These are phyloP conservation scores for Capra hircus DNA, from an alignment of 2,113 vertebrate species.

Conservation along the genomic window DNA sequence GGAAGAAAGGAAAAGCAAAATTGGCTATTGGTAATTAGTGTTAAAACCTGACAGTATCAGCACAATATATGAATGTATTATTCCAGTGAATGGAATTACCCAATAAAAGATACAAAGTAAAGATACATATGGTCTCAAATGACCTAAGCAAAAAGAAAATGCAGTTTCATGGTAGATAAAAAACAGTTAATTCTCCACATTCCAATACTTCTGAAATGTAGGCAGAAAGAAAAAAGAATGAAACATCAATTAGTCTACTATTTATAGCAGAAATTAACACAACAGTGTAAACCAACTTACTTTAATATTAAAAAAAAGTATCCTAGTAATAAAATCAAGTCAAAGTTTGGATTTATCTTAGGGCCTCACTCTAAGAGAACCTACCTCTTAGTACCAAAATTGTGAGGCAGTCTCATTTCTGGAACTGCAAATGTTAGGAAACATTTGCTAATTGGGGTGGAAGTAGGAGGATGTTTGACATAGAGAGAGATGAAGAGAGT, in stretches of 20 bases:
- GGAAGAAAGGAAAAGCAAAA: neutral
- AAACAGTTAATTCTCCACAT: neutral
- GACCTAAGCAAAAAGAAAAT: slow-evolving; percentile 34
- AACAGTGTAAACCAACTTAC: neutral
- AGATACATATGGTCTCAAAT: neutral
- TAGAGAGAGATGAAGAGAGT: neutral
- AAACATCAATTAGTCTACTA: neutral
- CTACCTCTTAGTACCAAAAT: neutral
- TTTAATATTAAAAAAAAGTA: neutral
- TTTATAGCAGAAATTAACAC: neutral
- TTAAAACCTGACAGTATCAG: neutral
- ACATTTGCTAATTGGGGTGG: neutral
- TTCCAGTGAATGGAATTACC: neutral
- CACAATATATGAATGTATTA: neutral
- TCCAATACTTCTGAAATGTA: slow-evolving; percentile 7
- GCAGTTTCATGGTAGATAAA: neutral
- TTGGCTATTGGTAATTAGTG: neutral
- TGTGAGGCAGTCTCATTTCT: neutral
- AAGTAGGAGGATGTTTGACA: neutral
- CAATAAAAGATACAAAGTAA: slow-evolving; percentile 26
- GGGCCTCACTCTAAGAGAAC: neutral
- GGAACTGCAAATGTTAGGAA: neutral
- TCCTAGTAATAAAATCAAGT: neutral
- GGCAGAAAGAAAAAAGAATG: neutral
- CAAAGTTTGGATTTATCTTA: slow-evolving; percentile 11